phyloP scores from a whole-genome alignment of 2,113 vertebrate genomes.

The Cryptomyrus ogoouensis region DNA sequence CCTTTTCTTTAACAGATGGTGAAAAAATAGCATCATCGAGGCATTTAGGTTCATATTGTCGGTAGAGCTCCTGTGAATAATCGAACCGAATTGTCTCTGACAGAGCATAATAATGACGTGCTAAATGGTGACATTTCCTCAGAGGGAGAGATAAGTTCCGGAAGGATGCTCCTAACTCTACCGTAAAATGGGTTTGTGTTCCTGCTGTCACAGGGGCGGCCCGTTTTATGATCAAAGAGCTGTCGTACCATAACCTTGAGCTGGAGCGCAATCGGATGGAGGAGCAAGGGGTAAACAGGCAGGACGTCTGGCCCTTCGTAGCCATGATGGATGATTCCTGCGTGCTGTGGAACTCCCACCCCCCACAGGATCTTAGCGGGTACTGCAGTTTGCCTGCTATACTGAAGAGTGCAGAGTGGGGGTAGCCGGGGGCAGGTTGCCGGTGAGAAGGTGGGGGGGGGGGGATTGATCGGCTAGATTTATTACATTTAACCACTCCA shows the following conservation, averaged over 20 bases:
- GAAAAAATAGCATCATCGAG: neutral
- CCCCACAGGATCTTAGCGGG: constrained; percentile 65
- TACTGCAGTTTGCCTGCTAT: constrained; percentile 33
- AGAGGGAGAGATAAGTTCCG: neutral
- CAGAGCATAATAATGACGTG: neutral
- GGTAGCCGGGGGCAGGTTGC: neutral
- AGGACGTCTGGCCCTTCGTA: constrained; percentile 93
- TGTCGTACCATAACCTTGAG: constrained; percentile 95
- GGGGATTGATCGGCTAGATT: neutral
- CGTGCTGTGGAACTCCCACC: constrained; percentile 83
- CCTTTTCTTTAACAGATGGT: neutral
- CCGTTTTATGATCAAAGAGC: constrained; percentile 94
- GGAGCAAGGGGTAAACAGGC: constrained; percentile 81
- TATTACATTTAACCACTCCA: neutral
- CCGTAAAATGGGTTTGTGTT: neutral
- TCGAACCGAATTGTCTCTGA: neutral
- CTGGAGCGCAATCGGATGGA: constrained; percentile 87
- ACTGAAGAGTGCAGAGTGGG: neutral
- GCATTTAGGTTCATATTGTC: neutral
- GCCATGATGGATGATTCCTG: constrained; percentile 95
- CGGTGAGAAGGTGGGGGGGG: neutral
- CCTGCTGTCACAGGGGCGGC: constrained; percentile 71
- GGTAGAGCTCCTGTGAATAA: neutral
- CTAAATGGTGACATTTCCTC: neutral
- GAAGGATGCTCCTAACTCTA: neutral